These are phyloP conservation scores for Pseudoatta argentina DNA, from an alignment of 1,140 invertebrate genomes.

Conservation along the genomic window DNA sequence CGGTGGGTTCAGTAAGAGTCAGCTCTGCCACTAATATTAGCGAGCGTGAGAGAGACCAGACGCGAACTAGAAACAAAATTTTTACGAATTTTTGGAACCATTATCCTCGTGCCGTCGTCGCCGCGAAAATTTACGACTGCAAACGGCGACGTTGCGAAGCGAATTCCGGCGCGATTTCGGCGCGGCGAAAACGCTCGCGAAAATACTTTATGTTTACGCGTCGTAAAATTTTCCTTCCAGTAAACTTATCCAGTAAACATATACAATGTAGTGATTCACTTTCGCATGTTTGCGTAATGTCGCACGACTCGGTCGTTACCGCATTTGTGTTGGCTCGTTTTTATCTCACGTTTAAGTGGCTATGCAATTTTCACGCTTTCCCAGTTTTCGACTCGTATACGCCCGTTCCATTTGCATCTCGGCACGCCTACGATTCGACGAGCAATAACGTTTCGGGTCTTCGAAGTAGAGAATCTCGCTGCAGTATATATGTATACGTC, in stretches of 20 bases:
- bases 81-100: conserved; percentile 38
- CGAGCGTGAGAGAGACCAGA: neutral
- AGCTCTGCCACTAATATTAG: conserved; percentile 17
- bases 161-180: conserved; percentile 44
- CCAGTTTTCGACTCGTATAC: conserved; percentile 22
- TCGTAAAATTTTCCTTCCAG: conserved; percentile 67
- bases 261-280: conserved; percentile 68
- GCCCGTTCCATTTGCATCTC: conserved; percentile 47
- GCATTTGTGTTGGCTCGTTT: conserved; percentile 10
- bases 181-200: conserved; percentile 24
- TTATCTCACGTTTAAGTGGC: conserved; percentile 51
- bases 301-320: neutral
- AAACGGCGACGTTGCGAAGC: conserved; percentile 26
- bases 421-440: conserved; percentile 53
- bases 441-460: conserved; percentile 35
- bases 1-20: conserved; percentile 20
- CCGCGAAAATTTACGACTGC: conserved; percentile 32
- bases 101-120: conserved; percentile 6
- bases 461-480: neutral
- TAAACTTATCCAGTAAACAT: conserved; percentile 69
- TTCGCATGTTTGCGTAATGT: conserved; percentile 37
- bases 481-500: neutral
- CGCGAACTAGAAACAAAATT: neutral
- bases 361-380: conserved; percentile 26
- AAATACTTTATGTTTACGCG: conserved; percentile 67